Base-by-base conservation (phyloP, 2,797 vertebrate genomes). In the Holocentrus rufus region DNA sequence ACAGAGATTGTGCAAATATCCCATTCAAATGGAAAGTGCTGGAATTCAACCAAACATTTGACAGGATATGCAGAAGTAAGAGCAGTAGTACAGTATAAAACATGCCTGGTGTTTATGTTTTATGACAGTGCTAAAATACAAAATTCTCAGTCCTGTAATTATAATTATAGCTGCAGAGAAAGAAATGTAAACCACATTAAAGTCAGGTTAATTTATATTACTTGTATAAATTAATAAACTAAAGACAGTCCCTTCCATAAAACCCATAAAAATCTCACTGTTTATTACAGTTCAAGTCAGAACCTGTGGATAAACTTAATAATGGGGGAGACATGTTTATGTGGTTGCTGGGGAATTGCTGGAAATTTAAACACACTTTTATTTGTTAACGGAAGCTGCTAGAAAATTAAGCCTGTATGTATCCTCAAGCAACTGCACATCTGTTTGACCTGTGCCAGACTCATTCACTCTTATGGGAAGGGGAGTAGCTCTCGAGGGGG, bases 371-470 rank as follows among this genome's bases (percentile, higher is more conserved):
- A 17, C 31, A 66, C 17, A 68, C 23, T 60, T 86, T 65, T 42
- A 81, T 79, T 74, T 83, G 53, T 74, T 49, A 25, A 30, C 65
- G 30, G 62, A 74, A 70, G 46, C 53, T 61, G 25, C 31, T 57
- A 31, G 22, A 76, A 76, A 76, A 60, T 20, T 2, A 72, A 74
- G 25, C 49, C 36, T 30, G 10, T 18, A 72, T 62, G 76, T 85
- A 34, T 83, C 80, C 73, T 72, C 42, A 72, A 84, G 88, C 66
- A 55, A 63, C 47, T 47, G 49, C 65, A 85, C 81, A 88, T 86
- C 77, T 88, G 79, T 81, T 80, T 69, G 57, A 69, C 58, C 2
- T 49, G 17, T 73, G 27, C 44, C 46, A 72, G 25, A 78, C 70
- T 59, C 75, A 79, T 73, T 55, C n/a, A 3, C 15, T 61, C n/a